These are phyloP conservation scores for Turritopsis dohrnii DNA, from an alignment of 30 jellyfish, hydroid and myxozoan species.

Conservation along the genomic window DNA sequence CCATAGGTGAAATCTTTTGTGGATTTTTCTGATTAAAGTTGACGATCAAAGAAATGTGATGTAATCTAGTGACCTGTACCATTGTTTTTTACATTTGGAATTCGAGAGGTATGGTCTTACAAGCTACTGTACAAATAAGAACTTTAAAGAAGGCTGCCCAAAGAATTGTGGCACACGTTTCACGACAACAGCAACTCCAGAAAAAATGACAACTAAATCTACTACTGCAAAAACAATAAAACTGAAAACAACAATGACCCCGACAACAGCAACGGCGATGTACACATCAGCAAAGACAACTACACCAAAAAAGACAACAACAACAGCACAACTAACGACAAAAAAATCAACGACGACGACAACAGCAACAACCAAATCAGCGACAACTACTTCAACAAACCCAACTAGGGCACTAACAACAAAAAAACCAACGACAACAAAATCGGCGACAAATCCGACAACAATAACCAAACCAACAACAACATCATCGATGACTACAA, in stretches of 20 bases:
- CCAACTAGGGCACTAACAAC: neutral
- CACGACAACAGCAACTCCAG: neutral
- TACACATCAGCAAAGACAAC: too few relatives aligned
- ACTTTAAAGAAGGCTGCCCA: neutral
- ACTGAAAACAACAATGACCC: neutral
- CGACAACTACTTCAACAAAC: neutral
- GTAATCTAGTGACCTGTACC: too few relatives aligned
- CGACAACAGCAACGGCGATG: too few relatives aligned
- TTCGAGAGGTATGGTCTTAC: neutral
- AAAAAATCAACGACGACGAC: neutral
- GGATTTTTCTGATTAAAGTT: too few relatives aligned
- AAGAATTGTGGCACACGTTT: neutral
- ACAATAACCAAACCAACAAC: too few relatives aligned
- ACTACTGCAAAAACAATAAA: neutral
- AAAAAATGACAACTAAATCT: neutral
- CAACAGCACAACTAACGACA: neutral
- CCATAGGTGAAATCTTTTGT: too few relatives aligned
- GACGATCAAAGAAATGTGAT: too few relatives aligned
- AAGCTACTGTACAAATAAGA: neutral
- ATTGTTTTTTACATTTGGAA: neutral
- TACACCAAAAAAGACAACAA: too few relatives aligned
- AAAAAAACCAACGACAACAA: neutral
- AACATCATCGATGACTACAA: too few relatives aligned
- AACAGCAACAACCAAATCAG: neutral
- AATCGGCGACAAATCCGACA: neutral